Percentiles rank a stretch among this genome's conserved stretches.
phyloP scores from a whole-genome alignment of 2,888 invertebrate genomes.

The Sphecodes monilicornis region DNA sequence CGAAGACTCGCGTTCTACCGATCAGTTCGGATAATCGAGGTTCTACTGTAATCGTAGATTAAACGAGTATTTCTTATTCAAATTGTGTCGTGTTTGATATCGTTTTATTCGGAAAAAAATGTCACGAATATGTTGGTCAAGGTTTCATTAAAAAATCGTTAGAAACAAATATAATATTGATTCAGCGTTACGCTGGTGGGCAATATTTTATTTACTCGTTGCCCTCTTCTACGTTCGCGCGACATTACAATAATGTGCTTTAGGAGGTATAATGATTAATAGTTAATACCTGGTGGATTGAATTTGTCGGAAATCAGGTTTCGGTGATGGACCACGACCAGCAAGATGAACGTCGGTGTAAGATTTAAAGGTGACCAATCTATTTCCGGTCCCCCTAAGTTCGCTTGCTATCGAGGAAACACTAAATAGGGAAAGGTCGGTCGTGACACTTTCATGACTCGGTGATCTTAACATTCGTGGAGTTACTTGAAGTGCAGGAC shows the following conservation, averaged over 20 bases:
- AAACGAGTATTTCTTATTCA: background rate
- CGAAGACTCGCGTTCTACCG: background rate
- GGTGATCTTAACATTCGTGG: slow-evolving; percentile 91
- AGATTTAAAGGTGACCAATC: slow-evolving; percentile 85
- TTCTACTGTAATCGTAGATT: background rate
- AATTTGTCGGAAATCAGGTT: slow-evolving; percentile 87
- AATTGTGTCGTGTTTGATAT: background rate
- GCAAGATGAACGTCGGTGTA: slow-evolving; percentile 85
- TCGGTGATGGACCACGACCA: slow-evolving; percentile 89
- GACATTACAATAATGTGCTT: background rate
- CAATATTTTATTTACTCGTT: too few species aligned
- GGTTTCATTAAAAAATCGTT: too few species aligned
- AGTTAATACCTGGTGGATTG: slow-evolving; percentile 79
- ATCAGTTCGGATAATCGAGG: background rate
- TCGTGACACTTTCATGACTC: slow-evolving; percentile 93
- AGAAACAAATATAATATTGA: too few species aligned
- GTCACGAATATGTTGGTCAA: too few species aligned
- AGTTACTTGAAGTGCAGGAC: slow-evolving; percentile 85
- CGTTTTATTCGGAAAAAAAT: background rate
- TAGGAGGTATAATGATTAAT: slow-evolving; percentile 18
- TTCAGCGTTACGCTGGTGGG: too few species aligned
- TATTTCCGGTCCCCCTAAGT: slow-evolving; percentile 81
- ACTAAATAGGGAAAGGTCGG: slow-evolving; percentile 92
- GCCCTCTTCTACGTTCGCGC: too few species aligned
- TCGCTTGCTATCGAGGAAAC: slow-evolving; percentile 89